Conservation (phyloP, 1,140 invertebrate genomes). For the Drosophila parvula region DNA sequence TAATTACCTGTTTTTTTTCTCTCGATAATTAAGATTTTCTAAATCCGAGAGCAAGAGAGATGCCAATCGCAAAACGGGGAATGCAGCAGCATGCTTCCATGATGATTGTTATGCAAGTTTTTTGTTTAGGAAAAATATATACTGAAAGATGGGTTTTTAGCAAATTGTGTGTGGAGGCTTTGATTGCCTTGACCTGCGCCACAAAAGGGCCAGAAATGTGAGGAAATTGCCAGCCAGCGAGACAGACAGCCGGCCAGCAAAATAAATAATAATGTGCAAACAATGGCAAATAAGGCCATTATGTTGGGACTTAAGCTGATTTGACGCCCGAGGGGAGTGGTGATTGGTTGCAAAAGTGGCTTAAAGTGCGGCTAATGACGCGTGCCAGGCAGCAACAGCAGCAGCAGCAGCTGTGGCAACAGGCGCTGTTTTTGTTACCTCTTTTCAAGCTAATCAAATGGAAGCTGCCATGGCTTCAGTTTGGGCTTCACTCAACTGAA, state of each 20-base stretch:
- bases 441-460: slow-evolving; percentile 32
- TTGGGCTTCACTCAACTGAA: slow-evolving; percentile 52
- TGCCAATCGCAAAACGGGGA: slow-evolving; percentile 37
- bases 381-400: slow-evolving; percentile 46
- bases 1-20: slow-evolving; percentile 59
- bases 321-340: slow-evolving; percentile 45
- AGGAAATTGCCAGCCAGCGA: slow-evolving; percentile 58
- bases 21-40: slow-evolving; percentile 56
- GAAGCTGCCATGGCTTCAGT: slow-evolving; percentile 36
- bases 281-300: slow-evolving; percentile 81
- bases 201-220: slow-evolving; percentile 51
- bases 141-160: slow-evolving; percentile 17
- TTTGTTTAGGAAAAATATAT: slow-evolving; percentile 27
- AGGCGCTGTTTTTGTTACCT: slow-evolving; percentile 9
- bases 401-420: slow-evolving; percentile 36
- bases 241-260: slow-evolving; percentile 31
- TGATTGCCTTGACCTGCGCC: slow-evolving; percentile 71
- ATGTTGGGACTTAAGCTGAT: slow-evolving; percentile 74
- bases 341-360: slow-evolving; percentile 67
- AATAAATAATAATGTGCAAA: slow-evolving; percentile 79
- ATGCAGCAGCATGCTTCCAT: slow-evolving; percentile 1
- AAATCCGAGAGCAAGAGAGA: slow-evolving; percentile 24
- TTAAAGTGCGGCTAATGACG: slow-evolving; percentile 78
- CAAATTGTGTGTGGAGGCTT: slow-evolving; percentile 1
- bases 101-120: slow-evolving; percentile 41